Percentiles rank a stretch among this genome's conserved stretches.
Conservation (phyloP, 2,113 vertebrate genomes). For the Otis tarda region DNA sequence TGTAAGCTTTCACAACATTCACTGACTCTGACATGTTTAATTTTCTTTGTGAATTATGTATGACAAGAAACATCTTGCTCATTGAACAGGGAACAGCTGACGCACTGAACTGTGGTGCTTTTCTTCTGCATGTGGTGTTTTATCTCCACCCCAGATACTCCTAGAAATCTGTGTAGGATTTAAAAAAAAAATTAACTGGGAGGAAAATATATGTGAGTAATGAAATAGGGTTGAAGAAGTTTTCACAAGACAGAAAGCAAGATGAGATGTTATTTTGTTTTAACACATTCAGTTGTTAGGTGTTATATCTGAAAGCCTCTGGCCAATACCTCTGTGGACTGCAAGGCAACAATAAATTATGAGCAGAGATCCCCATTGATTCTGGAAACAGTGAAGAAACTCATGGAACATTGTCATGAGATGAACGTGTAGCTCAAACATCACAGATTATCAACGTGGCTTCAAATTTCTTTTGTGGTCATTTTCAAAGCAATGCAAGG, state of each 20-base stretch:
- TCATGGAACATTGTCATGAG: background rate
- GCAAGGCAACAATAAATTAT: background rate
- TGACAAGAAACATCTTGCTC: constrained; percentile 15
- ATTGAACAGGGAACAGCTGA: background rate
- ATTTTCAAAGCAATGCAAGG: background rate
- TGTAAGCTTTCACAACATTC: background rate
- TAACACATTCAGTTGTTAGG: background rate
- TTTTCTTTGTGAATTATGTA: constrained; percentile 17
- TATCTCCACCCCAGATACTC: background rate
- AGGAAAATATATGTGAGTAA: background rate
- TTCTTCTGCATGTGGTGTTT: background rate
- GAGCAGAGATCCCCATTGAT: background rate
- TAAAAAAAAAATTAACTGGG: background rate
- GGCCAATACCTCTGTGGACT: background rate
- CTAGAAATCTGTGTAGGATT: background rate
- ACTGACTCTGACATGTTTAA: background rate
- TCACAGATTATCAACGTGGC: background rate
- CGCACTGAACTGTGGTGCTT: background rate
- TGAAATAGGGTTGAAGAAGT: background rate
- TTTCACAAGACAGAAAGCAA: background rate
- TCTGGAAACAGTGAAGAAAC: background rate
- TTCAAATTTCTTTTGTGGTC: background rate
- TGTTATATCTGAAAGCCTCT: background rate
- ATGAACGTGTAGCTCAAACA: background rate
- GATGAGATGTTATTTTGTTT: background rate